Evolutionary conservation across 2,113 vertebrate species (phyloP).

Genomic region (Myotis yumanensis): DNA sequence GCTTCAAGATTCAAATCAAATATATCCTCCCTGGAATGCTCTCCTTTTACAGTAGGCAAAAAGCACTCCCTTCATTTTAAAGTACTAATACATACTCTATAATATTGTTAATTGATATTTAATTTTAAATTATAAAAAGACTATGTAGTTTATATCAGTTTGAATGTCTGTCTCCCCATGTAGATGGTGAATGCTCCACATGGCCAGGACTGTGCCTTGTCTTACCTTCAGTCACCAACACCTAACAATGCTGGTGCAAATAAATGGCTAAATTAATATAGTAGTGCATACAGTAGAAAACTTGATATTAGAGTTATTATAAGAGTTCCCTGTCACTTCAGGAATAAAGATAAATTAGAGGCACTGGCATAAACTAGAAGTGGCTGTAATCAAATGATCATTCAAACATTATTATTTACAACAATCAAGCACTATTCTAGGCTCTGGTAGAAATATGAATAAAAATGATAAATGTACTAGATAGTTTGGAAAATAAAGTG

Average conservation of each 20-base stretch:
- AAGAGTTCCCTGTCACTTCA: neutral
- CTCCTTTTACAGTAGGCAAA: neutral
- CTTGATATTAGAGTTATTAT: neutral
- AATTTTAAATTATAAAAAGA: neutral
- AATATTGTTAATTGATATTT: neutral
- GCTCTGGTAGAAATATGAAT: neutral
- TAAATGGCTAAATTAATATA: neutral
- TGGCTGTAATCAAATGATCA: neutral
- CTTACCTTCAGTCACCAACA: neutral
- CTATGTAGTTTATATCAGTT: neutral
- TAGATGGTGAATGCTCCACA: neutral
- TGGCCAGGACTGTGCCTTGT: neutral
- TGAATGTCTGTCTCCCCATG: neutral
- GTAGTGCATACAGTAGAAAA: neutral
- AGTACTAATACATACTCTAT: neutral
- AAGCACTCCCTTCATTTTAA: neutral
- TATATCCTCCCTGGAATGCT: neutral
- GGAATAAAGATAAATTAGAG: slow-evolving; percentile 2
- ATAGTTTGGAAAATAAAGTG: neutral
- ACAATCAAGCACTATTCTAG: neutral
- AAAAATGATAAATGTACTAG: neutral
- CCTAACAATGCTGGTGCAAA: neutral
- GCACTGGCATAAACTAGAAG: neutral
- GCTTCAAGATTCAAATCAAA: neutral
- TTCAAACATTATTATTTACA: neutral